These are phyloP conservation scores for Dromococcyx pavoninus DNA, from an alignment of 2,797 vertebrate genomes.

Conservation along the genomic window DNA sequence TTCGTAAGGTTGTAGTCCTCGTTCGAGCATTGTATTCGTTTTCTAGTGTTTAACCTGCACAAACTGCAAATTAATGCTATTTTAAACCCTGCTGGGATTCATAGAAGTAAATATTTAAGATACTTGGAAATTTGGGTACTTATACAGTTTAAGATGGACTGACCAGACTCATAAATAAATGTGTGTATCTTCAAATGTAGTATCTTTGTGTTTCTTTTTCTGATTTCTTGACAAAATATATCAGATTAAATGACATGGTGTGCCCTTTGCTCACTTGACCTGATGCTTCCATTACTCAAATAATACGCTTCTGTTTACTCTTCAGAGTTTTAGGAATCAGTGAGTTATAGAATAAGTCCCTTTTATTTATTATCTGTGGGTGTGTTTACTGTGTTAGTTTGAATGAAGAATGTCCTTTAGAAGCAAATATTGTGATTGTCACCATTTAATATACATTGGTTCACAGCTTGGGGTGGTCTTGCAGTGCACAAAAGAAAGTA, in stretches of 20 bases:
- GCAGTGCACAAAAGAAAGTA: background rate
- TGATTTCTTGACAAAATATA: background rate
- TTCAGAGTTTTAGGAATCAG: background rate
- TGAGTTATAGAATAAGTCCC: background rate
- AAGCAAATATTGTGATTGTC: background rate
- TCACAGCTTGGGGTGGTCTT: background rate
- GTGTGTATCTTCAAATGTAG: background rate
- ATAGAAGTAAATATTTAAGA: background rate
- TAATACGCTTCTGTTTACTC: background rate
- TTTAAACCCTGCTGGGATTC: background rate
- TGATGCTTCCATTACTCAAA: background rate
- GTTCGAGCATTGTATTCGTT: background rate
- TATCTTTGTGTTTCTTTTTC: background rate
- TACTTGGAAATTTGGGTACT: background rate
- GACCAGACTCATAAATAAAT: background rate
- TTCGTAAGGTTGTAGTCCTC: background rate
- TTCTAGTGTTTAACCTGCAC: background rate
- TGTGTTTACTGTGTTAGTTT: background rate
- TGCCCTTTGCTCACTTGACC: background rate
- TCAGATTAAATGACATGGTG: rapidly evolving
- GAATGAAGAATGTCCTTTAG: background rate
- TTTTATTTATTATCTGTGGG: background rate
- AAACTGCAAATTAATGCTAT: background rate
- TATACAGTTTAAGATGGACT: background rate
- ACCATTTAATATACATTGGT: rapidly evolving